These are phyloP conservation scores for Epinephelus coioides DNA, from an alignment of 2,797 vertebrate genomes.

Conservation along the genomic window DNA sequence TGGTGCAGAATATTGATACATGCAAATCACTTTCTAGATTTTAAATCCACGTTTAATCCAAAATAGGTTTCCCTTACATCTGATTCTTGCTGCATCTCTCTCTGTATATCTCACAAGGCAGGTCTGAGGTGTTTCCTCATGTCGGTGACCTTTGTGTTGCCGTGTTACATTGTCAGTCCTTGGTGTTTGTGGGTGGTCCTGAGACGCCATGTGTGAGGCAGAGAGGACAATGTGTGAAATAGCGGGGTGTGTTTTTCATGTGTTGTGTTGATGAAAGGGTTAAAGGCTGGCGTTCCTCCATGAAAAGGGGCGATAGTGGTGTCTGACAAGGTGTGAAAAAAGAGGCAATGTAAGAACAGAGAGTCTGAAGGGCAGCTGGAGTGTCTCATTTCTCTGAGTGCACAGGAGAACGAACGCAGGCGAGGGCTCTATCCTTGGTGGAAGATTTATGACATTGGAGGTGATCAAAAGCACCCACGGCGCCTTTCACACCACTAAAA, in stretches of 20 bases:
- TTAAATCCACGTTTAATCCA: background rate
- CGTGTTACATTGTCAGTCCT: conserved; percentile 28
- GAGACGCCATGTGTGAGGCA: conserved; percentile 33
- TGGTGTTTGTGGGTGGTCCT: conserved; percentile 28
- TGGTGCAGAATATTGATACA: background rate
- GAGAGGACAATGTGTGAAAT: conserved; percentile 63
- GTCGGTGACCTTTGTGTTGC: conserved; percentile 52
- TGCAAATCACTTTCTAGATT: conserved; percentile 1
- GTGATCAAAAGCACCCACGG: conserved; percentile 37
- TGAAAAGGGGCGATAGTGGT: conserved; percentile 56
- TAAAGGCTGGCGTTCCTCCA: conserved; percentile 56
- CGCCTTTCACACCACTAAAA: conserved; percentile 9
- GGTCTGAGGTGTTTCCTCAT: conserved; percentile 20
- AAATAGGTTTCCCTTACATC: background rate
- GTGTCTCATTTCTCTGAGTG: conserved; percentile 65
- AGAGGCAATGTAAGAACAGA: conserved; percentile 54
- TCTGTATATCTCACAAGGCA: background rate
- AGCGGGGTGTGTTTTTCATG: conserved; percentile 12
- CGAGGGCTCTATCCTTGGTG: conserved; percentile 33
- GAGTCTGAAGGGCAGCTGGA: conserved; percentile 70
- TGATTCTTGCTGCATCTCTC: background rate
- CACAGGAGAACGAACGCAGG: conserved; percentile 49
- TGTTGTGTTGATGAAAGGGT: conserved; percentile 57
- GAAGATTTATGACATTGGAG: conserved; percentile 56
- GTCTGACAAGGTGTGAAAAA: conserved; percentile 82